phyloP scores from a whole-genome alignment of 92 coral and sea anemone species.

The Porites rus region DNA sequence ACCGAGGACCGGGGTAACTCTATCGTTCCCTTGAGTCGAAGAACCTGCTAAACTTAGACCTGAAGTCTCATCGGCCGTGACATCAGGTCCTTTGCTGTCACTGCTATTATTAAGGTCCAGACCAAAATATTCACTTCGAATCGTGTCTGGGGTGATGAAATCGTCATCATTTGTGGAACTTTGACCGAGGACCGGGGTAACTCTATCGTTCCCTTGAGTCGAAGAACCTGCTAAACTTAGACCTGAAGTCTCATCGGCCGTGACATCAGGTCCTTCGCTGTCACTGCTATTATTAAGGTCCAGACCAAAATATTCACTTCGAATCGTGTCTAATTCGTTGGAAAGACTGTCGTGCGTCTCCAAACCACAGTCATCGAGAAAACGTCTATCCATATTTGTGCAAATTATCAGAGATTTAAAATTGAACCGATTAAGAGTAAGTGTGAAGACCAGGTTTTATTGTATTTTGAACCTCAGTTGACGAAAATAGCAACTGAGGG shows the following conservation, averaged over 20 bases:
- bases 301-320: constrained; percentile 28
- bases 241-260: constrained; percentile 16
- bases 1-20: constrained; percentile 16
- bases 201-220: constrained; percentile 20
- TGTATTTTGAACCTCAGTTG: too few relatives aligned
- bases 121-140: constrained; percentile 27
- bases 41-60: not conserved
- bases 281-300: constrained; percentile 5
- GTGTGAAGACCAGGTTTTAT: too few relatives aligned
- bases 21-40: constrained; percentile 15
- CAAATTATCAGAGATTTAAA: too few relatives aligned
- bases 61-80: constrained; percentile 23
- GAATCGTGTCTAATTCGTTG: constrained; percentile 34
- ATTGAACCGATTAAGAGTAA: too few relatives aligned
- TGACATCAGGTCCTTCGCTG: constrained; percentile 5
- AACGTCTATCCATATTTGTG: too few relatives aligned
- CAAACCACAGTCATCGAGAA: constrained; percentile 3
- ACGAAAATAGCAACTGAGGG: not conserved
- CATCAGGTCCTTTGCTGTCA: not conserved
- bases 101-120: constrained; percentile 15
- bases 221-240: not conserved
- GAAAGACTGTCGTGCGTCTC: constrained; percentile 22
- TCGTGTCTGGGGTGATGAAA: constrained; percentile 27
- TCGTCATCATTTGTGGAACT: constrained; percentile 19
- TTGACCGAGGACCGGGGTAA: constrained; percentile 20